phyloP scores from a whole-genome alignment of 2,113 vertebrate species.

The Ciconia stormi region DNA sequence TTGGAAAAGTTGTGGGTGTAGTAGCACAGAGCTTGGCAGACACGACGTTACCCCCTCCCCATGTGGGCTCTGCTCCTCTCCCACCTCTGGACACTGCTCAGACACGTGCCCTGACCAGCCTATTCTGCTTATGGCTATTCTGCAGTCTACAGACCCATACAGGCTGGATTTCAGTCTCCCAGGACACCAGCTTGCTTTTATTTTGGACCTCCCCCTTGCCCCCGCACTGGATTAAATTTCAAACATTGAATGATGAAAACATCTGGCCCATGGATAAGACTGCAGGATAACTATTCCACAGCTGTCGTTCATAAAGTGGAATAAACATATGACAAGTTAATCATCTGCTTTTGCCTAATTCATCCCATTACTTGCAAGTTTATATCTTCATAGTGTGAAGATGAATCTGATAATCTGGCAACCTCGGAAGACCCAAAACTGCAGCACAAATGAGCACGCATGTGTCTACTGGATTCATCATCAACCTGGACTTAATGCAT shows the following conservation, averaged over 20 bases:
- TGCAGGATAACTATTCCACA: background rate
- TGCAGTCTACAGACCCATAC: background rate
- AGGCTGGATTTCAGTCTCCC: background rate
- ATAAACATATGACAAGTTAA: background rate
- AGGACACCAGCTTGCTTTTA: background rate
- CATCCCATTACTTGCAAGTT: background rate
- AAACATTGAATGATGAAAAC: background rate
- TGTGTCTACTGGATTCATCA: background rate
- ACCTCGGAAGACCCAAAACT: background rate
- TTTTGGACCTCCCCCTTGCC: background rate
- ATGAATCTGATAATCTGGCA: background rate
- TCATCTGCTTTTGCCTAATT: background rate
- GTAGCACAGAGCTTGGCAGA: background rate
- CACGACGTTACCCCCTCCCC: accelerated
- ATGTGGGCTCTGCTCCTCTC: background rate
- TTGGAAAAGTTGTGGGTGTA: background rate
- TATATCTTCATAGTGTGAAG: background rate
- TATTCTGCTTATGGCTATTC: background rate
- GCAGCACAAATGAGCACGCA: accelerated
- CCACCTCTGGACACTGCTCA: background rate
- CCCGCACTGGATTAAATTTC: background rate
- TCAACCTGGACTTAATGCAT: background rate
- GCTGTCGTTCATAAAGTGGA: background rate
- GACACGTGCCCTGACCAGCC: background rate
- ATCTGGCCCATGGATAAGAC: background rate